Percentiles rank a stretch among this genome's conserved stretches.
Conservation (phyloP, 2,797 vertebrate species). For the Amblyopsis hoosieri region DNA sequence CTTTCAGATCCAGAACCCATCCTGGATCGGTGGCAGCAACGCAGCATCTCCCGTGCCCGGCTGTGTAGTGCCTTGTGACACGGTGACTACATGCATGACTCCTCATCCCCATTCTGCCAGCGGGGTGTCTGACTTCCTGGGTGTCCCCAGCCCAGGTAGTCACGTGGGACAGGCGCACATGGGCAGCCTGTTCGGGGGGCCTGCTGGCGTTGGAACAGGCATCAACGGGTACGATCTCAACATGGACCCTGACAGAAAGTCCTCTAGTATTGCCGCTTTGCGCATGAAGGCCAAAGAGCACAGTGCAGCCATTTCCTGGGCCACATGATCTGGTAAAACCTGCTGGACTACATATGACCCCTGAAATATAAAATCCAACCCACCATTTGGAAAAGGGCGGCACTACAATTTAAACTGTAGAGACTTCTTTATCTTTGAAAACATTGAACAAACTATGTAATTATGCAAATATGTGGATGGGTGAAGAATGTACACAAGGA, state of each 20-base stretch:
- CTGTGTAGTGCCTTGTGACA: constrained; percentile 95
- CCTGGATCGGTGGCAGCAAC: constrained; percentile 92
- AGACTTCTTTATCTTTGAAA: constrained; percentile 65
- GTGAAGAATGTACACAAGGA: constrained; percentile 24
- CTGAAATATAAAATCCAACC: constrained; percentile 37
- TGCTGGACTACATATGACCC: constrained; percentile 37
- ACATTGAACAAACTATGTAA: constrained; percentile 48
- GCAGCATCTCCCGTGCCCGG: constrained; percentile 91
- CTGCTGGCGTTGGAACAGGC: constrained; percentile 82
- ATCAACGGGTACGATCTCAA: constrained; percentile 96
- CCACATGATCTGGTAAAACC: constrained; percentile 85
- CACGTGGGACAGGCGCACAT: constrained; percentile 97
- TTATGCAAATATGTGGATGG: constrained; percentile 41
- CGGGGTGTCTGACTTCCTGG: constrained; percentile 91
- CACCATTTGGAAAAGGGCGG: constrained; percentile 35
- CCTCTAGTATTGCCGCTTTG: constrained; percentile 94
- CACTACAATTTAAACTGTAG: constrained; percentile 46
- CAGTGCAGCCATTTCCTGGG: constrained; percentile 99
- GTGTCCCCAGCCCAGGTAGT: constrained; percentile 82
- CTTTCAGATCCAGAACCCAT: constrained; percentile 95
- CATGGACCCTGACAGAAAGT: constrained; percentile 97
- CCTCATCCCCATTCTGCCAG: constrained; percentile 91
- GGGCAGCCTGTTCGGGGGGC: constrained; percentile 90
- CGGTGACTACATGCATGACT: constrained; percentile 94
- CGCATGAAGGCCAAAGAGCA: constrained; percentile 99